Evolutionary conservation across 1,140 invertebrate genomes (phyloP).

Genomic region (Ruditapes philippinarum): DNA sequence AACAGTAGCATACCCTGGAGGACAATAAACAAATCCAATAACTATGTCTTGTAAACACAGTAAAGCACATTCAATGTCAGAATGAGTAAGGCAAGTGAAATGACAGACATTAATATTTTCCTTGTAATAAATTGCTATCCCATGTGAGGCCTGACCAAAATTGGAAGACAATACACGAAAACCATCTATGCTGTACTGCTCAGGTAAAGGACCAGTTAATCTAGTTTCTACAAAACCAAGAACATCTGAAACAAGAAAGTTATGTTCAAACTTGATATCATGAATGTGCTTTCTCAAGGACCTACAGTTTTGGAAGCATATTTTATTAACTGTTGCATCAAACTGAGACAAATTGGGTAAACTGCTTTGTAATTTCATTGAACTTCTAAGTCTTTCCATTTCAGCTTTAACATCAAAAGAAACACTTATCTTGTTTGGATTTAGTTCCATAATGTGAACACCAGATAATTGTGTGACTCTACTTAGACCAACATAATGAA

Average conservation of each 20-base stretch:
- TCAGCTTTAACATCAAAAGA: conserved; percentile 38
- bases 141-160: not conserved
- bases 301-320: conserved; percentile 42
- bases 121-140: not conserved
- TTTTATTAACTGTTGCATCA: not conserved
- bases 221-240: not conserved
- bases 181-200: not conserved
- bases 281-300: conserved; percentile 37
- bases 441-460: conserved; percentile 12
- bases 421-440: conserved; percentile 25
- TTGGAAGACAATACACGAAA: not conserved
- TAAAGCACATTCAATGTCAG: conserved; percentile 27
- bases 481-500: conserved; percentile 48
- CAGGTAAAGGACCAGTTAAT: not conserved
- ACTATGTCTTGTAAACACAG: not conserved
- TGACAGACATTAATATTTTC: too few species aligned
- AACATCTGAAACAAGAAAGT: conserved; percentile 1
- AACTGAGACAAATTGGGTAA: not conserved
- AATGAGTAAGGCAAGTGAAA: not conserved
- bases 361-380: not conserved
- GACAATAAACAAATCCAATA: conserved; percentile 27
- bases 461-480: conserved; percentile 21
- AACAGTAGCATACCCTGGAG: not conserved
- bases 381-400: not conserved
- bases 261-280: conserved; percentile 19